Evolutionary conservation across 2,113 vertebrate genomes (phyloP).

Genomic region (Potamarius usumacintae): DNA sequence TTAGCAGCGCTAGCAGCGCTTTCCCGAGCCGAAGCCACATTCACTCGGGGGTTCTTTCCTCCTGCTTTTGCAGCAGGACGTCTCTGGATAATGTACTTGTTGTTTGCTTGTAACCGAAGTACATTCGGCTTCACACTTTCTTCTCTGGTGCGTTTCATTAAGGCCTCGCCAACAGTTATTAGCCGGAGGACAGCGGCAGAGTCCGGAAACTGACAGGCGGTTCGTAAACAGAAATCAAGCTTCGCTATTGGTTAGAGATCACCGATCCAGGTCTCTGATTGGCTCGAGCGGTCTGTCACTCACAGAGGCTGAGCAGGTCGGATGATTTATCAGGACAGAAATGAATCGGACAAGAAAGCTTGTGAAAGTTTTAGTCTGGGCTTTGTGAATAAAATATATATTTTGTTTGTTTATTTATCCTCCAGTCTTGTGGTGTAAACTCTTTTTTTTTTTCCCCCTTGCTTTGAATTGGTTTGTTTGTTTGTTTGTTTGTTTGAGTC

Average conservation of each 20-base stretch:
- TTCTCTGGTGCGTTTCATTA: slow-evolving; percentile 66
- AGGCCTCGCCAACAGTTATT: slow-evolving; percentile 67
- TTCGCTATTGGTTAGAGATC: slow-evolving; percentile 48
- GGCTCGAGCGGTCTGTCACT: slow-evolving; percentile 54
- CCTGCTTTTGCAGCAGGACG: background rate
- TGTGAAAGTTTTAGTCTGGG: background rate
- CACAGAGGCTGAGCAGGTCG: slow-evolving; percentile 28
- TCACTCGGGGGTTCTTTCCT: background rate
- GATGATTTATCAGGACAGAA: background rate
- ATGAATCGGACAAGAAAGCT: background rate
- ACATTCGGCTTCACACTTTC: slow-evolving; percentile 66
- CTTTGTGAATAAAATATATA: too few species aligned
- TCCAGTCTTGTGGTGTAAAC: background rate
- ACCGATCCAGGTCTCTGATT: slow-evolving; percentile 50
- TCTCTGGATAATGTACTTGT: fast-evolving
- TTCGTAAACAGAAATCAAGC: slow-evolving; percentile 46
- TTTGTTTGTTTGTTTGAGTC: background rate
- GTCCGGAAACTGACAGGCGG: slow-evolving; percentile 53
- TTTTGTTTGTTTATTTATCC: background rate
- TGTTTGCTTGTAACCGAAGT: background rate
- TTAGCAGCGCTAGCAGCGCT: background rate
- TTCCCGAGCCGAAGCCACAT: too few species aligned
- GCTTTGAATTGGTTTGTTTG: background rate
- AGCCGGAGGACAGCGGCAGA: slow-evolving; percentile 57
- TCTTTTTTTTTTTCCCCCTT: background rate